Percentiles rank a stretch among this genome's conserved stretches.
phyloP scores from a whole-genome alignment of 2,113 vertebrate genomes.

The Hippolais icterina region DNA sequence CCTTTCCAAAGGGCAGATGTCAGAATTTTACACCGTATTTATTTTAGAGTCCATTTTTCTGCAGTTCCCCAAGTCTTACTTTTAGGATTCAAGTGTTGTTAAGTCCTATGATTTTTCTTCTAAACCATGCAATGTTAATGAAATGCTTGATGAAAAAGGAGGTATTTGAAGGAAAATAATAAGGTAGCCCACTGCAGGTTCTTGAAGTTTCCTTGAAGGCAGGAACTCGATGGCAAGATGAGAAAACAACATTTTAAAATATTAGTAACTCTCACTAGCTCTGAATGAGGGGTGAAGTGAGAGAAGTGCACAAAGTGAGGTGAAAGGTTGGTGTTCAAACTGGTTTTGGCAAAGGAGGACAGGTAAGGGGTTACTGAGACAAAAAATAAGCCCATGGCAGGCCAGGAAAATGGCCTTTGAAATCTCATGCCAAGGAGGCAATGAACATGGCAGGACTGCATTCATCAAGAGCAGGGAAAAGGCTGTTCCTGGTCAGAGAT shows the following conservation, averaged over 20 bases:
- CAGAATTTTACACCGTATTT: neutral
- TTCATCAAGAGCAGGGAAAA: neutral
- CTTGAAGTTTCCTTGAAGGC: neutral
- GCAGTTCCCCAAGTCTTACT: neutral
- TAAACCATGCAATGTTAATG: neutral
- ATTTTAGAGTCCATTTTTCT: neutral
- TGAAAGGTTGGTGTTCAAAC: neutral
- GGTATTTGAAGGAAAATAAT: neutral
- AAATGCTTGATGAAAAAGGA: neutral
- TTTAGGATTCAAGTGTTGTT: neutral
- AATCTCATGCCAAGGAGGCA: neutral
- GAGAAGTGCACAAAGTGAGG: neutral
- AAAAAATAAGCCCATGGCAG: neutral
- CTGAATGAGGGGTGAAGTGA: neutral
- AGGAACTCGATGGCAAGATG: neutral
- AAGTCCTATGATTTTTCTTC: neutral
- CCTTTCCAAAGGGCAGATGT: neutral
- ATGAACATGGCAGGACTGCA: neutral
- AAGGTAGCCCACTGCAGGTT: neutral
- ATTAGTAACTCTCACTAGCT: neutral
- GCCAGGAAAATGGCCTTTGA: neutral
- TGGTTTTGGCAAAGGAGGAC: neutral
- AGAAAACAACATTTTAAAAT: neutral
- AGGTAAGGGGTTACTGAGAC: neutral
- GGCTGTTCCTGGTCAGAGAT: neutral